These are phyloP conservation scores for Contarinia nasturtii DNA, from an alignment of 1,140 invertebrate genomes.

Conservation along the genomic window DNA sequence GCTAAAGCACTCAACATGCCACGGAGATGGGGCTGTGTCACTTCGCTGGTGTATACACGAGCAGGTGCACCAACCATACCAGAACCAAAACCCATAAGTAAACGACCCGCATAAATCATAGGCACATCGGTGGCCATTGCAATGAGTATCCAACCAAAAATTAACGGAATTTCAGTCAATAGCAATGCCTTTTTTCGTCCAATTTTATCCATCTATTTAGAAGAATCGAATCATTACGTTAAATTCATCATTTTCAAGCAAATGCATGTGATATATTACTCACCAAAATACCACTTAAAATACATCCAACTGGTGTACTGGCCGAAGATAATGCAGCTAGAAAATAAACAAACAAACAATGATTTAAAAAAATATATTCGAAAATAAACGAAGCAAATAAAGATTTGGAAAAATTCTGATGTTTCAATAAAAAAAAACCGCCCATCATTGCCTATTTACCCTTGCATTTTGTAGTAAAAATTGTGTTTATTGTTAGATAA, in stretches of 20 bases:
- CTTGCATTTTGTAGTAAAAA: too few relatives aligned
- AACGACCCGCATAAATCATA: slow-evolving; percentile 39
- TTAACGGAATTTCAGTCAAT: slow-evolving; percentile 43
- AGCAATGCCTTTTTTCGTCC: slow-evolving; percentile 44
- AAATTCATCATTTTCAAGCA: too few relatives aligned
- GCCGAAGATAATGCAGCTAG: slow-evolving; percentile 50
- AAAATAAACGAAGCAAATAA: too few relatives aligned
- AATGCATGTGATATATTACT: too few relatives aligned
- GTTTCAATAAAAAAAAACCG: too few relatives aligned
- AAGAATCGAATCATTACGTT: too few relatives aligned
- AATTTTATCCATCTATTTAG: slow-evolving; percentile 40
- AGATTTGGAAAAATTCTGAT: too few relatives aligned
- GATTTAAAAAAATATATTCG: too few relatives aligned
- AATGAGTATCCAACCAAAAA: slow-evolving; percentile 47
- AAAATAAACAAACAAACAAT: slow-evolving; percentile 12
- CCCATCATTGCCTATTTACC: background rate
- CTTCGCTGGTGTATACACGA: slow-evolving; percentile 45
- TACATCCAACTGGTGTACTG: slow-evolving; percentile 48
- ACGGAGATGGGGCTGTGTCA: slow-evolving; percentile 44
- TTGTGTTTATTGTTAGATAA: too few relatives aligned
- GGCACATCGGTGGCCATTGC: slow-evolving; percentile 31
- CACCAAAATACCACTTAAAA: slow-evolving; percentile 41
- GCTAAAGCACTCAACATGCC: slow-evolving; percentile 43
- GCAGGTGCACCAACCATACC: slow-evolving; percentile 51
- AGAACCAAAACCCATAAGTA: slow-evolving; percentile 41